These are phyloP conservation scores for Tiliacea citrago DNA, from an alignment of 2,888 invertebrate genomes.

Conservation along the genomic window DNA sequence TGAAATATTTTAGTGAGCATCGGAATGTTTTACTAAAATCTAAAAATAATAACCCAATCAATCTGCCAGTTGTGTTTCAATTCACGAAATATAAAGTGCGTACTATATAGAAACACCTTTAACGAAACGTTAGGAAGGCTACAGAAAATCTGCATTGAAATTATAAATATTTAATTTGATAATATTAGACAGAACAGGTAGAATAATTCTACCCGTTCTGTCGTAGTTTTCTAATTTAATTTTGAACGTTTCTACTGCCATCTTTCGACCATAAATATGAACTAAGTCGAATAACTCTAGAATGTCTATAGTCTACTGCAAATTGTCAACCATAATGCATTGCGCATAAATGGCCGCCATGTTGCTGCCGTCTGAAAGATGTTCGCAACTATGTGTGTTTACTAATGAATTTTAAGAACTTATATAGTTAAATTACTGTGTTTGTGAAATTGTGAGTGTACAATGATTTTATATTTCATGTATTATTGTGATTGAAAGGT, in stretches of 20 bases:
- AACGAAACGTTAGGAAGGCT: background rate
- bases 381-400: slow-evolving; percentile 91
- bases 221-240: background rate
- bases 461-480: slow-evolving; percentile 89
- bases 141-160: background rate
- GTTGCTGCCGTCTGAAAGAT: slow-evolving; percentile 91
- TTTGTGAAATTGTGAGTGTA: slow-evolving; percentile 91
- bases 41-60: slow-evolving; percentile 50
- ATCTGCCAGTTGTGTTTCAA: slow-evolving; percentile 44
- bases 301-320: slow-evolving; percentile 87
- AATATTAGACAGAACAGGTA: background rate
- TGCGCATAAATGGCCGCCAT: slow-evolving; percentile 91
- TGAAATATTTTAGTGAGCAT: slow-evolving; percentile 18
- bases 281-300: slow-evolving; percentile 74
- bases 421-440: slow-evolving; percentile 88
- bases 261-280: slow-evolving; percentile 74
- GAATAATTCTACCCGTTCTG: background rate
- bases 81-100: slow-evolving; percentile 19
- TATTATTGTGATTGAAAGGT: slow-evolving; percentile 87
- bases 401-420: slow-evolving; percentile 90
- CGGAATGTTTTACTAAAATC: slow-evolving; percentile 40
- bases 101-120: background rate
- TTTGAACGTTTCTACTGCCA: slow-evolving; percentile 65
- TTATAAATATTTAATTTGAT: background rate
- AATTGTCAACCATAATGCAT: slow-evolving; percentile 91